Conservation (phyloP, 2,113 vertebrate genomes). For the Eclectus roratus region DNA sequence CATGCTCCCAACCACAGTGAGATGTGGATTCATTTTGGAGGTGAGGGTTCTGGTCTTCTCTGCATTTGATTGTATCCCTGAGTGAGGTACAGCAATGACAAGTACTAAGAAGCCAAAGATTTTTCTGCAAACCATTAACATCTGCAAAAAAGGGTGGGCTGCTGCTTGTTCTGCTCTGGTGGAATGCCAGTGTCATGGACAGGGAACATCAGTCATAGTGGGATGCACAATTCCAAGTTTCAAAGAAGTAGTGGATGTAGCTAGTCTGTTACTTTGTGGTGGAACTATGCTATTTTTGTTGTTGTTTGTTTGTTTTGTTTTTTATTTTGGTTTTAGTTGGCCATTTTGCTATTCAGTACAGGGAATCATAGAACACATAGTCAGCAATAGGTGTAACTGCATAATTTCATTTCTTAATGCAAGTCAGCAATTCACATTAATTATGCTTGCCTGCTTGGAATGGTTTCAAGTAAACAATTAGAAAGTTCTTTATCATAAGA, state of each 20-base stretch:
- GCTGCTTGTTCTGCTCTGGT: neutral
- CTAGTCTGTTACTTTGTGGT: neutral
- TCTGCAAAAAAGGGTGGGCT: neutral
- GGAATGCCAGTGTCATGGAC: neutral
- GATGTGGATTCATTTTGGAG: neutral
- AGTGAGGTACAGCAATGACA: neutral
- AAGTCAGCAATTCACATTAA: neutral
- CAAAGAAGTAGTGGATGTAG: neutral
- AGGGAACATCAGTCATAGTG: neutral
- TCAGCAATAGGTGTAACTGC: slow-evolving; percentile 10
- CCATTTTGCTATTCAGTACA: neutral
- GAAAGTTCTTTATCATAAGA: neutral
- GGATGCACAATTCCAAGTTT: neutral
- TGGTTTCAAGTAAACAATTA: slow-evolving; percentile 39
- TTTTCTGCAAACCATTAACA: neutral
- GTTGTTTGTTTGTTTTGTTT: neutral
- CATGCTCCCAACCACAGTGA: fast-evolving
- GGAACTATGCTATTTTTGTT: neutral
- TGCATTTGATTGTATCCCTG: neutral
- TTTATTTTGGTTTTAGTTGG: neutral
- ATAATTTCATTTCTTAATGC: slow-evolving; percentile 1
- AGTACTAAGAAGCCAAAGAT: neutral
- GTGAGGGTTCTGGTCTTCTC: neutral
- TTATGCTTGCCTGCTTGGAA: slow-evolving; percentile 14
- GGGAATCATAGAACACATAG: neutral